Percentiles rank a stretch among this genome's conserved stretches.
These are phyloP conservation scores for Lindbergichthys nudifrons DNA, from an alignment of 2,797 vertebrate species.

Conservation along the genomic window DNA sequence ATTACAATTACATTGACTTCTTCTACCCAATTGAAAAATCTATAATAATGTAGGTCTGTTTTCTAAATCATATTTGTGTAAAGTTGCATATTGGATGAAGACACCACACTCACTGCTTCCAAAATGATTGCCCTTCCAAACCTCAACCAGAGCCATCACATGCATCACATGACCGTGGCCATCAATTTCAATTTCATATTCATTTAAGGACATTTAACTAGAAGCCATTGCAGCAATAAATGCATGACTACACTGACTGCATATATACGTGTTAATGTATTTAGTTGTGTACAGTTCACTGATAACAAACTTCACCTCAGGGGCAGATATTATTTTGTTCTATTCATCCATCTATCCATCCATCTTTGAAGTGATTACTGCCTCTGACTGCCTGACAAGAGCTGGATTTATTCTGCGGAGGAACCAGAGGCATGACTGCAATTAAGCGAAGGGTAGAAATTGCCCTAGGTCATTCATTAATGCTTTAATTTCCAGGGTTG, in stretches of 20 bases:
- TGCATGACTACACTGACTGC: too few species aligned
- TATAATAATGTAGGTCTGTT: not conserved
- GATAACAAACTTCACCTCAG: not conserved
- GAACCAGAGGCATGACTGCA: constrained; percentile 43
- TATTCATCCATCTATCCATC: not conserved
- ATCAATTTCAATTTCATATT: not conserved
- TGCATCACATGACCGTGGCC: not conserved
- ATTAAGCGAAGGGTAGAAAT: constrained; percentile 22
- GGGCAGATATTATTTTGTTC: not conserved
- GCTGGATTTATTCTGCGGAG: constrained; percentile 39
- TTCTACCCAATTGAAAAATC: not conserved
- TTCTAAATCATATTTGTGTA: not conserved
- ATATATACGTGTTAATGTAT: too few species aligned
- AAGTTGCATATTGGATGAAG: too few species aligned
- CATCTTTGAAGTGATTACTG: not conserved
- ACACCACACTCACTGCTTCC: not conserved
- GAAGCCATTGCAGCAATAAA: too few species aligned
- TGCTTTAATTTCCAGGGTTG: not conserved
- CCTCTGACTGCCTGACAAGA: constrained; percentile 15
- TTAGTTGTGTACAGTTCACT: too few species aligned
- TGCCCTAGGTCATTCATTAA: not conserved
- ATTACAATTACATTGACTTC: not conserved
- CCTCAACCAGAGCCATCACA: constrained; percentile 7
- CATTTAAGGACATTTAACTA: not conserved
- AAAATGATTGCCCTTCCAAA: not conserved